Evolutionary conservation across 37 sponge, comb jelly and placozoan species (phyloP).

Genomic region (Aplysina aerophoba): DNA sequence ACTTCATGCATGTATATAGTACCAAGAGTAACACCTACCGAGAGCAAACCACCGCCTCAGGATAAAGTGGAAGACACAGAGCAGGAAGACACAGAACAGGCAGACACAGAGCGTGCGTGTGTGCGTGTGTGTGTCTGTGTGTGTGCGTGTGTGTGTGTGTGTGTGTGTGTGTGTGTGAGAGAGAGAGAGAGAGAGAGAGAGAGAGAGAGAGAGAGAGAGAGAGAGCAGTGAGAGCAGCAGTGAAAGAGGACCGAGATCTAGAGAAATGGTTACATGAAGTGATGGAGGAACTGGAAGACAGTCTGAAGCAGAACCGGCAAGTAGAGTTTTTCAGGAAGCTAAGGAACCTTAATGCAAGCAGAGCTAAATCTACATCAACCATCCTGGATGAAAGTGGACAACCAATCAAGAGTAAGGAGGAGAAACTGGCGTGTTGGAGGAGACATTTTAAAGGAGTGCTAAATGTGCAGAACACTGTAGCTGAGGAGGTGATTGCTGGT

Average conservation of each 20-base stretch:
- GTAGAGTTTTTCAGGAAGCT: constrained; percentile 3
- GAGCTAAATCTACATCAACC: constrained; percentile 2
- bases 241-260: background rate
- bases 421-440: background rate
- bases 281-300: constrained; percentile 30
- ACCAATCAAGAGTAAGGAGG: background rate
- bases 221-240: constrained; percentile 7
- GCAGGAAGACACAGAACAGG: too few relatives aligned
- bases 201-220: too few relatives aligned
- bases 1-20: too few relatives aligned
- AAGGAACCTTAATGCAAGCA: constrained; percentile 7
- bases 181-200: too few relatives aligned
- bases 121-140: too few relatives aligned
- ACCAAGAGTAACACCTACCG: too few relatives aligned
- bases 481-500: constrained; percentile 7
- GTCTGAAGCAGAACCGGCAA: constrained; percentile 11
- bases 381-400: constrained; percentile 24
- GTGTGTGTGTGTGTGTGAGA: too few relatives aligned
- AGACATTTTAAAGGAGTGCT: constrained; percentile 25
- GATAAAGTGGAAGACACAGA: too few relatives aligned
- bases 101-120: too few relatives aligned
- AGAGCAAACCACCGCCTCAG: too few relatives aligned
- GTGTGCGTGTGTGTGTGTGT: too few relatives aligned
- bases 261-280: background rate
- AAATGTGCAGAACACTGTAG: constrained; percentile 23